These are phyloP conservation scores for Panurus biarmicus DNA, from an alignment of 2,113 vertebrate genomes.

Conservation along the genomic window DNA sequence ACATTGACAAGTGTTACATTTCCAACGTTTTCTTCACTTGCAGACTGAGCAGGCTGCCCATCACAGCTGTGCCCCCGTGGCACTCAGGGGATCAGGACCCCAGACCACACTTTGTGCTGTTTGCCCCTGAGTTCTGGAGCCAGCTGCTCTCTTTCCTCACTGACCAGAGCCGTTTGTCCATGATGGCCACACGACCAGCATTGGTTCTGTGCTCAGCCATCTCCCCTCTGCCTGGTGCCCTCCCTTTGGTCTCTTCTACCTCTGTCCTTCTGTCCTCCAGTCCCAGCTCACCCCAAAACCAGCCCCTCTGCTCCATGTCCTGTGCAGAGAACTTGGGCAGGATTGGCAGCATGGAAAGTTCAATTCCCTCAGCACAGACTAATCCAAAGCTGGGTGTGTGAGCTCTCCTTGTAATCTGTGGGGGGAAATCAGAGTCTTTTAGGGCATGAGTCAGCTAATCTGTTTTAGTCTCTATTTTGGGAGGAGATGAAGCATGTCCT, in stretches of 20 bases:
- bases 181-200: accelerated
- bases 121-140: not conserved
- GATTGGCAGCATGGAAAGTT: accelerated
- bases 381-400: not conserved
- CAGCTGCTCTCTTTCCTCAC: not conserved
- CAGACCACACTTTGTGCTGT: accelerated
- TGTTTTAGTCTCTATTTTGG: slow-evolving; percentile 29
- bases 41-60: not conserved
- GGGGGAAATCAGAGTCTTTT: not conserved
- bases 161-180: too few species aligned
- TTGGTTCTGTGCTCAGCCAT: not conserved
- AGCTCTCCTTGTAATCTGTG: not conserved
- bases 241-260: not conserved
- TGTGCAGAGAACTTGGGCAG: not conserved
- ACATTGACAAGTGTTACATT: not conserved
- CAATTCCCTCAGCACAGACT: not conserved
- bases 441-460: slow-evolving; percentile 40
- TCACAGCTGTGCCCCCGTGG: not conserved
- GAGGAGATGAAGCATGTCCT: slow-evolving; percentile 15
- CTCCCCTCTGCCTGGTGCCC: not conserved
- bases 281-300: not conserved
- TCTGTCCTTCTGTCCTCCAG: not conserved
- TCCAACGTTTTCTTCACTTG: not conserved
- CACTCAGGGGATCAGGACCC: not conserved
- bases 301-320: not conserved